Evolutionary conservation across 2,797 vertebrate genomes (phyloP).

Genomic region (Gobio occitaniae): DNA sequence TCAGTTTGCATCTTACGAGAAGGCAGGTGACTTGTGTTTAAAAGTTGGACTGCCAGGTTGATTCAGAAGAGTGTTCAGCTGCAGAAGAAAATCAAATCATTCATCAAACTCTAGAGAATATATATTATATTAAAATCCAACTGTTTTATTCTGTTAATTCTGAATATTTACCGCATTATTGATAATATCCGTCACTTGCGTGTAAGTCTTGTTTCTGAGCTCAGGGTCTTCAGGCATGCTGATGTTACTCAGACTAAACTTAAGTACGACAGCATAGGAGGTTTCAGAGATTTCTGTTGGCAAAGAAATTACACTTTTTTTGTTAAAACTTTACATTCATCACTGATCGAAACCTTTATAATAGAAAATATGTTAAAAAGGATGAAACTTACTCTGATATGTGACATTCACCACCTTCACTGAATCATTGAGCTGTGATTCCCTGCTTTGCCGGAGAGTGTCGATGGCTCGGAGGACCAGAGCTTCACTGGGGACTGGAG

Average conservation of each 20-base stretch:
- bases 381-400: background rate
- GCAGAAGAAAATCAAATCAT: background rate
- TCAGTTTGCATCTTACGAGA: background rate
- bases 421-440: too few species aligned
- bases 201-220: background rate
- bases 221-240: slow-evolving; percentile 30
- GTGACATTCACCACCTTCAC: background rate
- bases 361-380: too few species aligned
- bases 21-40: background rate
- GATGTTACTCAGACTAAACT: slow-evolving; percentile 21
- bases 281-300: slow-evolving; percentile 29
- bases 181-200: fast-evolving
- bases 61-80: slow-evolving; percentile 40
- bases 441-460: too few species aligned
- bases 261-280: background rate
- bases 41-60: background rate
- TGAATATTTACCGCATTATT: background rate
- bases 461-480: too few species aligned
- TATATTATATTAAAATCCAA: background rate
- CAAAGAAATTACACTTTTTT: fast-evolving
- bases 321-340: fast-evolving
- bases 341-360: background rate
- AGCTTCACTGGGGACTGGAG: background rate
- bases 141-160: too few species aligned
- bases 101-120: background rate